Base-by-base conservation (phyloP, 2,797 vertebrate genomes). In the Enteromius fasciolatus region DNA sequence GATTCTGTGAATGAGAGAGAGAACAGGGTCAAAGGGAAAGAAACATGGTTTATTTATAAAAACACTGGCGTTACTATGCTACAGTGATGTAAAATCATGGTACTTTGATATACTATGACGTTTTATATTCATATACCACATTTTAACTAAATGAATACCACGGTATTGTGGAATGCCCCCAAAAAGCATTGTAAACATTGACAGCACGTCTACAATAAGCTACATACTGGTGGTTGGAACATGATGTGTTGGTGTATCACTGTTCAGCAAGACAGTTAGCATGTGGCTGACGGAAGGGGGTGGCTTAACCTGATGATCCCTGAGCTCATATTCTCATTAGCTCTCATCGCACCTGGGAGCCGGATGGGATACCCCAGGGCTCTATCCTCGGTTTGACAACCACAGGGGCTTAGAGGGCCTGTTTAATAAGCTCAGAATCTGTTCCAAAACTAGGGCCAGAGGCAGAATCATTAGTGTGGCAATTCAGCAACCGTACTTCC, bases 311-410 rank as follows among this genome's bases (percentile, higher is more conserved):
- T 66, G 64, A 67, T 83, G 64, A 78, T 72, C 52, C 80, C 84
- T 81, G 67, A 86, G 88, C 85, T 81, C 52, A 64, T 67, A 68
- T 76, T 78, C 84, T 87, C 84, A 88, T 88, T 86, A 84, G 78
- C 77, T 79, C 25, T 76, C 57, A 68, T 77, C 48, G 57, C 79
- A 84, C 78, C 88, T 82, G 84, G 69, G 76, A 75, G 52, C 76
- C 48, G 84, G 63, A 52, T 70, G 64, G 86, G 75, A 68, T 80
- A 83, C 84, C 36, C 68, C 57, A 64, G 83, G 70, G 72, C 63
- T 77, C 66, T 63, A 85, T 80, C 78, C 72, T 61, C 67, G 75
- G 81, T 80, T 52, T 67, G 73, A 63, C 79, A 41, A 33, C 39
- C 18, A 48, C 23, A 48, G 78, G 64, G 82, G 66, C 50, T 52